These are phyloP conservation scores for Nomada fucata DNA, from an alignment of 2,888 invertebrate species.

Conservation along the genomic window DNA sequence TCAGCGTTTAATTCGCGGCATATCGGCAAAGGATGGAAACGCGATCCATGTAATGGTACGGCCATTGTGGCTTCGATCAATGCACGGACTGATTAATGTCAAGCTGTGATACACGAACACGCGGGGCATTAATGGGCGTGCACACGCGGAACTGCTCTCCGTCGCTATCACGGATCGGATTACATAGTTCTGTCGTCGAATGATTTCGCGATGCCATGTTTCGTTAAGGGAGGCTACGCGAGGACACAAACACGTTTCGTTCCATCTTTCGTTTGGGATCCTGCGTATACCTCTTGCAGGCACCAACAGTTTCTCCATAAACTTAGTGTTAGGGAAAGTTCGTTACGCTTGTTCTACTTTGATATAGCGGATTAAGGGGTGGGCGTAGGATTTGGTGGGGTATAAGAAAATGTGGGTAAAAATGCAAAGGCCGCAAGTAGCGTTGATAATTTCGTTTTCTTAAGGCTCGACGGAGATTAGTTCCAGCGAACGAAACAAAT, in stretches of 20 bases:
- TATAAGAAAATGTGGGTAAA: too few relatives aligned
- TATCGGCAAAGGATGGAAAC: slow-evolving; percentile 44
- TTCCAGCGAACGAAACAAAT: too few relatives aligned
- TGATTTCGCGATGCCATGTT: slow-evolving; percentile 61
- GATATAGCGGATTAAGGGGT: too few relatives aligned
- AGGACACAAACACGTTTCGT: too few relatives aligned
- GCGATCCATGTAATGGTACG: slow-evolving; percentile 64
- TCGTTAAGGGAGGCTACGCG: not conserved
- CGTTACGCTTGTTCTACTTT: too few relatives aligned
- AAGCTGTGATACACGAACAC: slow-evolving; percentile 60
- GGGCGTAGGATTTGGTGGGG: too few relatives aligned
- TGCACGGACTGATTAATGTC: slow-evolving; percentile 77
- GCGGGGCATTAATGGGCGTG: slow-evolving; percentile 12
- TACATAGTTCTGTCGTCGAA: slow-evolving; percentile 68
- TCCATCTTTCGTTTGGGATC: too few relatives aligned
- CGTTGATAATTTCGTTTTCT: too few relatives aligned
- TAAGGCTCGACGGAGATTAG: too few relatives aligned
- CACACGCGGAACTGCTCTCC: slow-evolving; percentile 42
- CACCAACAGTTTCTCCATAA: too few relatives aligned
- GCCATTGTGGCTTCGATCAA: slow-evolving; percentile 75
- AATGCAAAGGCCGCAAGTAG: too few relatives aligned
- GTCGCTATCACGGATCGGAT: slow-evolving; percentile 51
- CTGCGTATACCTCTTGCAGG: too few relatives aligned
- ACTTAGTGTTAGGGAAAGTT: not conserved
- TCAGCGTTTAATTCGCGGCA: slow-evolving; percentile 60